Evolutionary conservation across 2,113 vertebrate species (phyloP).

Genomic region (Salvelinus sp.): DNA sequence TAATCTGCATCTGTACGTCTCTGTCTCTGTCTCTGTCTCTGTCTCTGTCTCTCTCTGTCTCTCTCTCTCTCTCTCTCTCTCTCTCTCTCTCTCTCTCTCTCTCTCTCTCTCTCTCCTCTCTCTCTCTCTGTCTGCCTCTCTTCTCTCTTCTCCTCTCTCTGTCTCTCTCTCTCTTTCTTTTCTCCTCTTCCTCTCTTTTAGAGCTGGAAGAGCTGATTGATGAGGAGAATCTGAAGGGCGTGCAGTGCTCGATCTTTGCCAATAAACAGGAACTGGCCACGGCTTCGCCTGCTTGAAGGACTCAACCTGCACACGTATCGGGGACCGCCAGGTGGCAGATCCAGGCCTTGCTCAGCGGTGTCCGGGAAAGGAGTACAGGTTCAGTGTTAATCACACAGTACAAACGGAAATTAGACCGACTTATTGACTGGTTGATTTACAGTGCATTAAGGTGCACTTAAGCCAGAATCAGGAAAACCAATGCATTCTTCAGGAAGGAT

Average conservation of each 20-base stretch:
- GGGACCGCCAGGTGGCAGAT: conserved; percentile 86
- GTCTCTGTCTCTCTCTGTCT: no score
- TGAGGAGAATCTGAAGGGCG: conserved; percentile 78
- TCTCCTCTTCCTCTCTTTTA: conserved; percentile 52
- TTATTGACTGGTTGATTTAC: no score
- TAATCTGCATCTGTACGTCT: not conserved
- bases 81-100: no score
- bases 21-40: no score
- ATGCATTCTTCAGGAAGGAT: no score
- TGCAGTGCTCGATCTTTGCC: conserved; percentile 86
- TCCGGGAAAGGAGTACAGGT: conserved; percentile 88
- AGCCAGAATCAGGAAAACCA: no score
- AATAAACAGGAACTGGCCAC: conserved; percentile 87
- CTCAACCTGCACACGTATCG: conserved; percentile 85
- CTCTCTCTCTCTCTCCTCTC: no score
- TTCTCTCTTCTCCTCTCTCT: no score
- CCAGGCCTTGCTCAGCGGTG: conserved; percentile 88
- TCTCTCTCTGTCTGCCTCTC: accelerated
- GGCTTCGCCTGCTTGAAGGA: conserved; percentile 78
- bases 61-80: no score
- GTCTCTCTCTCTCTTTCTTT: no score
- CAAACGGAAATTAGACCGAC: not conserved
- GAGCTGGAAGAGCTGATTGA: conserved; percentile 83
- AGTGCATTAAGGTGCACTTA: no score
- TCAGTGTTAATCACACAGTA: conserved; percentile 44